phyloP scores from a whole-genome alignment of 1,140 invertebrate species.

The Mactra quadrangularis region DNA sequence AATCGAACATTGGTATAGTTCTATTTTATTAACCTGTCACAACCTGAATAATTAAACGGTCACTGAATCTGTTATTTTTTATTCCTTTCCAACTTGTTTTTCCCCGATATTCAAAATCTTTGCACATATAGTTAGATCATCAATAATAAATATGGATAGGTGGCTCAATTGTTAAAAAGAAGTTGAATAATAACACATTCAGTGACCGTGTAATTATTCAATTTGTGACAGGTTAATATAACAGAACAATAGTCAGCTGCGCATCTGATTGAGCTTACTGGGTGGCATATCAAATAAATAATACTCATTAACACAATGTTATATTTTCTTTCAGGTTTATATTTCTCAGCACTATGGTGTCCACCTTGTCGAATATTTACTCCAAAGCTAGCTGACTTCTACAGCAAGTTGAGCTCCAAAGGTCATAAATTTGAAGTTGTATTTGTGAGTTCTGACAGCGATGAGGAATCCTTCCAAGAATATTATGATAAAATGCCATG shows the following conservation, averaged over 20 bases:
- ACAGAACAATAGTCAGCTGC: not conserved
- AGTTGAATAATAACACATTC: not conserved
- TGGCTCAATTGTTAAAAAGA: too few species aligned
- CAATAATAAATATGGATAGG: too few species aligned
- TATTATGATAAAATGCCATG: slow-evolving; percentile 89
- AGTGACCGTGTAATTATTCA: not conserved
- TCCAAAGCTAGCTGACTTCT: slow-evolving; percentile 88
- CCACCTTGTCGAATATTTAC: slow-evolving; percentile 92
- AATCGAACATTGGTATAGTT: too few species aligned
- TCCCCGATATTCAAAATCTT: too few species aligned
- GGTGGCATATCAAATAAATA: not conserved
- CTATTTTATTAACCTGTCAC: too few species aligned
- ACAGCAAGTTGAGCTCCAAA: slow-evolving; percentile 87
- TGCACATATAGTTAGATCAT: too few species aligned
- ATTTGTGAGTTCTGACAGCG: slow-evolving; percentile 91
- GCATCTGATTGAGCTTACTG: not conserved
- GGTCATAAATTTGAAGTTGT: slow-evolving; percentile 90
- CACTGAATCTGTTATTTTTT: too few species aligned
- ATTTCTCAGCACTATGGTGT: slow-evolving; percentile 86
- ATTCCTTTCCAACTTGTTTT: too few species aligned
- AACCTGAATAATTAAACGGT: too few species aligned
- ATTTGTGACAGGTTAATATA: not conserved
- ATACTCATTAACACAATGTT: not conserved
- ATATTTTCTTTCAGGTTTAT: slow-evolving; percentile 73
- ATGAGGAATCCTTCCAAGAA: slow-evolving; percentile 87